These are phyloP conservation scores for Notoglanidium macrostoma DNA, from an alignment of 2,797 vertebrate species.

Conservation along the genomic window DNA sequence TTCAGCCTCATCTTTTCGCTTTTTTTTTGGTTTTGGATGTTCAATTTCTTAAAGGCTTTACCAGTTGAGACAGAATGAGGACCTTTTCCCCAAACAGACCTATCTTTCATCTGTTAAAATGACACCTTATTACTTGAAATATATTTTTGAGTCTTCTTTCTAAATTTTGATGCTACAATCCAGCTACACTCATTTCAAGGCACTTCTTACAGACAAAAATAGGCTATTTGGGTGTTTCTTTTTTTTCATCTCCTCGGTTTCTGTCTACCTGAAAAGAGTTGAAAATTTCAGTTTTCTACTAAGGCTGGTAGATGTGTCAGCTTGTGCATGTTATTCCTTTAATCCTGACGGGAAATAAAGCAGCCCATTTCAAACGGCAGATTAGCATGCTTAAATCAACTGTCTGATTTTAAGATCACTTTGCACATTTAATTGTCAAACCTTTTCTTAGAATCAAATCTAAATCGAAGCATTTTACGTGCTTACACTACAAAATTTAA, in stretches of 20 bases:
- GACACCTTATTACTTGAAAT: slow-evolving; percentile 71
- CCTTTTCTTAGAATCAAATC: not conserved
- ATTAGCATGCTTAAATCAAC: slow-evolving; percentile 22
- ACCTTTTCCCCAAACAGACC: slow-evolving; percentile 55
- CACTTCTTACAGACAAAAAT: slow-evolving; percentile 59
- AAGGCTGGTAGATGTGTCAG: slow-evolving; percentile 8
- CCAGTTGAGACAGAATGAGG: slow-evolving; percentile 65
- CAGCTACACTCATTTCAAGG: slow-evolving; percentile 57
- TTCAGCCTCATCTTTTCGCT: slow-evolving; percentile 52
- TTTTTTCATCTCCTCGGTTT: slow-evolving; percentile 65
- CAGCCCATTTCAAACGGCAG: slow-evolving; percentile 49
- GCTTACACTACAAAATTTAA: slow-evolving; percentile 4
- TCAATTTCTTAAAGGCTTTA: slow-evolving; percentile 60
- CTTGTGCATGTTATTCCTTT: slow-evolving; percentile 19
- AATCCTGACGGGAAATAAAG: slow-evolving; percentile 48
- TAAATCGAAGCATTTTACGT: not conserved
- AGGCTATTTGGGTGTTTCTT: slow-evolving; percentile 40
- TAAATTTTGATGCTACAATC: slow-evolving; percentile 68
- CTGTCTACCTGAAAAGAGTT: slow-evolving; percentile 56
- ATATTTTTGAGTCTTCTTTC: slow-evolving; percentile 65
- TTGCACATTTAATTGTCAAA: slow-evolving; percentile 13
- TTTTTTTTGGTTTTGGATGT: slow-evolving; percentile 55
- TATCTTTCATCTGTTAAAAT: slow-evolving; percentile 65
- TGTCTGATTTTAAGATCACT: slow-evolving; percentile 22
- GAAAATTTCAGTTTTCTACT: slow-evolving; percentile 53